Base-by-base conservation (phyloP, 2,113 vertebrate genomes). In the Rostratula benghalensis region DNA sequence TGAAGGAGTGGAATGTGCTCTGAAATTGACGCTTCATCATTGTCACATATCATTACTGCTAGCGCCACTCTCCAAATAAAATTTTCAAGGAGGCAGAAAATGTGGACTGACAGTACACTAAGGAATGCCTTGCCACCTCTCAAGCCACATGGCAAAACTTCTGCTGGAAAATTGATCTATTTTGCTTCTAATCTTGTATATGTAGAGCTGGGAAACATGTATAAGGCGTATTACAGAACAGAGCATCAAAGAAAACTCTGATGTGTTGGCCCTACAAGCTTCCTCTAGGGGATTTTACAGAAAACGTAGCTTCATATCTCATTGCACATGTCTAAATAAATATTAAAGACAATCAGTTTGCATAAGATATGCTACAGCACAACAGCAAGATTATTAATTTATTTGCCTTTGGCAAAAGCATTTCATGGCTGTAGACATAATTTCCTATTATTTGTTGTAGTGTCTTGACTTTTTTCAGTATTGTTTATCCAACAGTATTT, bases 271-370 rank as follows among this genome's bases (percentile, higher is more conserved):
- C 87, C 71, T 85, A 4, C 45, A 69, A 79, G n/a, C 81, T 93
- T 93, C 57, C 94, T 35, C 20, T 3, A 50, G 87, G 86, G 94
- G 59, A 87, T 97, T 94, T 95, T 78, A 59, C 41, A 89, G 82
- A 87, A 93, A 69, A 81, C 30, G 22, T 77, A 79, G 57, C 79
- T 96, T 91, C 35, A 53, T 84, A 88, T 97, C 88, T 96, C 31
- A 59, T 83, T 93, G 61, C 63, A 94, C 9, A 7, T 68, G 56
- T 86, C 86, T 80, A 69, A 91, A 71, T 94, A 93, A 95, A 78
- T 88, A 86, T 53, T 39, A 12, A 65, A 91, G 53, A 76, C 27
- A 69, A 64, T 63, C 63, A 43, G 87, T 91, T 94, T 80, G 61
- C 69, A 41, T 78, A 65, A 90, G 76, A 81, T 85, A 60, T 28